phyloP scores from a whole-genome alignment of 1,140 invertebrate genomes.

The Galleria mellonella region DNA sequence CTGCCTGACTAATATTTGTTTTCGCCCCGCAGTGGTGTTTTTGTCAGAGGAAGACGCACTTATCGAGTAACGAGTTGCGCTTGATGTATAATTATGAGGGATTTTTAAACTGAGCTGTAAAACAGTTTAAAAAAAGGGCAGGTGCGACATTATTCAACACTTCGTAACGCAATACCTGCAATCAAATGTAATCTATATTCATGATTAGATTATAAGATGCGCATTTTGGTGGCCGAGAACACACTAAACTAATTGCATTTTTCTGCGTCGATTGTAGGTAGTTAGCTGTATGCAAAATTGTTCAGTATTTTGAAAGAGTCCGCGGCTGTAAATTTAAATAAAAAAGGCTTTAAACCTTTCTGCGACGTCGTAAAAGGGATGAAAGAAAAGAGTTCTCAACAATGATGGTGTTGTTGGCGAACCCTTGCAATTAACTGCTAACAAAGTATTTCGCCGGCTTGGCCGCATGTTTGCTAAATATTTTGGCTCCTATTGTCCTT shows the following conservation, averaged over 20 bases:
- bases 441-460: constrained; percentile 39
- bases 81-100: constrained; percentile 37
- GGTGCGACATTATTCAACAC: constrained; percentile 27
- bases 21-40: constrained; percentile 41
- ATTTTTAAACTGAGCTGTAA: constrained; percentile 13
- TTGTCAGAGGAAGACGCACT: constrained; percentile 21
- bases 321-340: not conserved
- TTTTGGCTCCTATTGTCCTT: constrained; percentile 40
- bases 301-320: no score
- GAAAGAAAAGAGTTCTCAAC: constrained; percentile 37
- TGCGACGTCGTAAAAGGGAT: constrained; percentile 31
- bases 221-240: no score
- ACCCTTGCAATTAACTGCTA: constrained; percentile 55
- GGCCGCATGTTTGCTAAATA: constrained; percentile 41
- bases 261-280: no score
- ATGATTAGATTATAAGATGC: not conserved
- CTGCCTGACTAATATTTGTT: constrained; percentile 60
- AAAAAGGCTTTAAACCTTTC: not conserved
- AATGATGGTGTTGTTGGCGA: constrained; percentile 36
- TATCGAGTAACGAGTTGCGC: constrained; percentile 39
- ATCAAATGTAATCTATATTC: constrained; percentile 8
- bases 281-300: no score
- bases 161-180: constrained; percentile 7
- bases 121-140: constrained; percentile 26
- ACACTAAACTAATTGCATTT: no score